Conservation (phyloP, 2,113 vertebrate genomes). For the Cepphus grylle region DNA sequence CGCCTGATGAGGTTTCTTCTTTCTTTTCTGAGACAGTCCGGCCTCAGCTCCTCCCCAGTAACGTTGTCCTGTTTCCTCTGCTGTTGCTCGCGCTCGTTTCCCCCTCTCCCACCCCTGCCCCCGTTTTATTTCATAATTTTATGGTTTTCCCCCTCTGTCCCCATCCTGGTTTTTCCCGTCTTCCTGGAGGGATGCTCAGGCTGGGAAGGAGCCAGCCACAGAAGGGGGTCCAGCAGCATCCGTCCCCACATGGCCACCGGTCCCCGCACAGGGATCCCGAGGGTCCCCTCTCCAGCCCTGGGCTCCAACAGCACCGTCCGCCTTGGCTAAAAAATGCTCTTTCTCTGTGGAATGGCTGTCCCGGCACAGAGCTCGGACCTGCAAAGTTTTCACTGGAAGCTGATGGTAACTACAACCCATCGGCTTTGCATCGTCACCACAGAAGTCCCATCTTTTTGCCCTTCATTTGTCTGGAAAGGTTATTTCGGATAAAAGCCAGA, state of each 20-base stretch:
- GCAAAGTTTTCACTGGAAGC: background rate
- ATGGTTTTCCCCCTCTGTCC: background rate
- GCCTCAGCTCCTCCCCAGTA: background rate
- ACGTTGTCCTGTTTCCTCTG: accelerated
- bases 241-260: accelerated
- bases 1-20: background rate
- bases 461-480: background rate
- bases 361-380: accelerated
- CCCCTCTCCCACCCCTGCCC: background rate
- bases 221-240: background rate
- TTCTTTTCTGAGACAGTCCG: accelerated
- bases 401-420: background rate
- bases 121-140: background rate
- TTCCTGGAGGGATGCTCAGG: background rate
- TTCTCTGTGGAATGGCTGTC: background rate
- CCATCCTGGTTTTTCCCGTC: background rate
- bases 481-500: background rate
- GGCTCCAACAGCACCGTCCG: background rate
- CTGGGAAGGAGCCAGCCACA: background rate
- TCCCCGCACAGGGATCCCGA: background rate
- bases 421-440: accelerated
- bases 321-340: background rate
- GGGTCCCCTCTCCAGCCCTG: background rate
- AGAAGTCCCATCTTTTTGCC: background rate
- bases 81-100: background rate